These are phyloP conservation scores for Nixonia krombeini DNA, from an alignment of 1,140 invertebrate genomes.

Conservation along the genomic window DNA sequence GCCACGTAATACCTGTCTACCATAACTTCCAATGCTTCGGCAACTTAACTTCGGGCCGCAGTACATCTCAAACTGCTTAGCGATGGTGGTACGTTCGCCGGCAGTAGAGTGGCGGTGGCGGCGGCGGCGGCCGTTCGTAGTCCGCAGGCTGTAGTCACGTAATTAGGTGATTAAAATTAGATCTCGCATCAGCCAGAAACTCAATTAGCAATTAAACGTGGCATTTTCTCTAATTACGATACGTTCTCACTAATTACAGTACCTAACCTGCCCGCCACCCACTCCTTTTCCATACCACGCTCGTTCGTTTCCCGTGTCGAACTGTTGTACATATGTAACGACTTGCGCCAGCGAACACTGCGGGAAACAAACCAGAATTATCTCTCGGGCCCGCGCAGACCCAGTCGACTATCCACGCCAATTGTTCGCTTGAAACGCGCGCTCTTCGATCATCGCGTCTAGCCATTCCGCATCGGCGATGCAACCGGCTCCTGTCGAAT, in stretches of 20 bases:
- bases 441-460: constrained; percentile 58
- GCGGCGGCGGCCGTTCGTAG: constrained; percentile 61
- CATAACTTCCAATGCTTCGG: constrained; percentile 23
- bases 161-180: constrained; percentile 78
- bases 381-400: constrained; percentile 54
- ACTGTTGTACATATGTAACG: constrained; percentile 44
- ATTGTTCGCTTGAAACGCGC: constrained; percentile 53
- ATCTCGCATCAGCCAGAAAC: constrained; percentile 76
- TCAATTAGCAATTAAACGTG: constrained; percentile 78
- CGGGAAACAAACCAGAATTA: constrained; percentile 62
- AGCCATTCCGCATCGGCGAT: no score
- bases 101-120: no score
- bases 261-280: constrained; percentile 56
- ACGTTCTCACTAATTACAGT: constrained; percentile 74
- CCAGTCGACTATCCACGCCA: constrained; percentile 64
- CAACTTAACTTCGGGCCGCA: constrained; percentile 24
- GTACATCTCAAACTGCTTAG: constrained; percentile 33
- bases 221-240: constrained; percentile 77
- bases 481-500: no score
- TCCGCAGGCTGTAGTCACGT: constrained; percentile 73
- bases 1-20: background rate
- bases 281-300: constrained; percentile 40
- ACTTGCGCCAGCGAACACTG: constrained; percentile 42
- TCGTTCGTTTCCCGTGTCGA: constrained; percentile 51
- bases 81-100: constrained; percentile 51